phyloP scores from a whole-genome alignment of 2,113 vertebrate genomes.

The Sebastes fasciatus region DNA sequence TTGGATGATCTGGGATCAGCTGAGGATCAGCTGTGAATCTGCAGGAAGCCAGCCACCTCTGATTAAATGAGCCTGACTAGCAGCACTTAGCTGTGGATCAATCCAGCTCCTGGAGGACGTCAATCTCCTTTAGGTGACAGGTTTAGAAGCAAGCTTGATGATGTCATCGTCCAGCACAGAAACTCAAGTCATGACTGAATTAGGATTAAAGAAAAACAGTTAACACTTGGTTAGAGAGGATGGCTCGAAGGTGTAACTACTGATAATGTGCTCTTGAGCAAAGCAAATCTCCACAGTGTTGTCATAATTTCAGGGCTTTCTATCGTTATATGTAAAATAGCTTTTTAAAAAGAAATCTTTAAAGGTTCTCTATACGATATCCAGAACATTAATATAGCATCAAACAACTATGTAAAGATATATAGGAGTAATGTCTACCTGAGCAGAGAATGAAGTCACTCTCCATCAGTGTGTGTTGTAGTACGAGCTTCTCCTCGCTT shows the following conservation, averaged over 20 bases:
- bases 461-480: too few relatives aligned
- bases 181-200: conserved; percentile 53
- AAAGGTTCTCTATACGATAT: neutral
- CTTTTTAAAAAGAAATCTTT: neutral
- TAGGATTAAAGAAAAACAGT: neutral
- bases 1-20: conserved; percentile 50
- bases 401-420: too few relatives aligned
- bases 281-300: neutral
- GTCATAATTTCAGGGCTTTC: neutral
- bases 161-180: conserved; percentile 44
- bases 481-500: too few relatives aligned
- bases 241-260: neutral
- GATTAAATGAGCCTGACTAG: conserved; percentile 53
- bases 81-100: conserved; percentile 57
- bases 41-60: conserved; percentile 32
- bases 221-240: neutral
- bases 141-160: conserved; percentile 53
- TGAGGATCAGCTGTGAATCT: conserved; percentile 46
- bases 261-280: conserved; percentile 17
- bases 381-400: too few relatives aligned
- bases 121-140: conserved; percentile 66
- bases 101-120: conserved; percentile 42
- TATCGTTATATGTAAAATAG: neutral
- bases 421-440: too few relatives aligned
- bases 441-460: too few relatives aligned